These are phyloP conservation scores for Pararge aegeria DNA, from an alignment of 1,140 invertebrate species.

Conservation along the genomic window DNA sequence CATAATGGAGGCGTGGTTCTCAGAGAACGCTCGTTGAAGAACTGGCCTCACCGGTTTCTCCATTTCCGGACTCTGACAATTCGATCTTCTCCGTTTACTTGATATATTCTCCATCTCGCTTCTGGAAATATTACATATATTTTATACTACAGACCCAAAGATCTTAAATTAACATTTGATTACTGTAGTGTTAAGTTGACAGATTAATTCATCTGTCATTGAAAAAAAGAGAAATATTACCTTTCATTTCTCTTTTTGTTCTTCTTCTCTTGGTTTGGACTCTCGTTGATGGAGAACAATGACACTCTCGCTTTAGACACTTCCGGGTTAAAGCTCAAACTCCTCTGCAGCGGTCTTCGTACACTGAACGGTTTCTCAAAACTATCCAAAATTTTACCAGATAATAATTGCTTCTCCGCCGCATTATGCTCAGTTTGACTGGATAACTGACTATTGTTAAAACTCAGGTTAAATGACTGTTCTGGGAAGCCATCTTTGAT, in stretches of 20 bases:
- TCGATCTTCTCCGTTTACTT: conserved; percentile 51
- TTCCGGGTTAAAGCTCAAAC: conserved; percentile 58
- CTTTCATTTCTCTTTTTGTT: conserved; percentile 41
- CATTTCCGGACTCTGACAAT: conserved; percentile 32
- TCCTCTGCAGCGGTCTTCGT: conserved; percentile 42
- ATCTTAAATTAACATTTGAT: no score
- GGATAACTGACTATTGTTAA: conserved; percentile 27
- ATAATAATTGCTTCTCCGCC: conserved; percentile 29
- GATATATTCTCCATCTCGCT: conserved; percentile 25
- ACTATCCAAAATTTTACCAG: conserved; percentile 57
- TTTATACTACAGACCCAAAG: no score
- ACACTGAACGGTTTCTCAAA: conserved; percentile 36
- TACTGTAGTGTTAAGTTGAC: no score
- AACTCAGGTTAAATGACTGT: background rate
- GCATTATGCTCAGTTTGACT: conserved; percentile 57
- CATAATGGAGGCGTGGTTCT: conserved; percentile 72
- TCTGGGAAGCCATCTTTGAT: no score
- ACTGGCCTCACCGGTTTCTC: conserved; percentile 38
- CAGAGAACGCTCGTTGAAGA: conserved; percentile 64
- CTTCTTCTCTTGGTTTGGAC: conserved; percentile 43
- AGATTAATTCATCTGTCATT: no score
- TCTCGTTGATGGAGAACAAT: conserved; percentile 53
- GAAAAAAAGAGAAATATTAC: background rate
- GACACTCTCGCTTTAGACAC: conserved; percentile 42
- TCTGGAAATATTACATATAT: background rate